Evolutionary conservation across 2,113 vertebrate genomes (phyloP), one percentile per base, ranked within the genome.

Genomic region (Riparia riparia): DNA sequence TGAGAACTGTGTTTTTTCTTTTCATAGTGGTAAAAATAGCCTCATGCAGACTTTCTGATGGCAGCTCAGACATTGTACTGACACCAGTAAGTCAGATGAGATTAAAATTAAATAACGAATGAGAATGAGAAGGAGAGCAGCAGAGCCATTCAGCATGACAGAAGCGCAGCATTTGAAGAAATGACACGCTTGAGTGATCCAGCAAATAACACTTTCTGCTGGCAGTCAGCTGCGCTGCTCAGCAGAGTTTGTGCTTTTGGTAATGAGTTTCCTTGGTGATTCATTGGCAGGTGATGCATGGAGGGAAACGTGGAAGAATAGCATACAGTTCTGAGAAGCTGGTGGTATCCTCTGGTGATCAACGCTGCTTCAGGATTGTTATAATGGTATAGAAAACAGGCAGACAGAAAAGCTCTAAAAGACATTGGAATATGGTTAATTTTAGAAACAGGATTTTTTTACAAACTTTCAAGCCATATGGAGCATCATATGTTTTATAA

Each of bases 221-320:
- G 73, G 84, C 87, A 79, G 72, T 77, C 89, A 94, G 84, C 89
- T 87, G 69, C 54, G n/a, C 57, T 1, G 0, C 56, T 78, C 84
- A 49, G 18, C 6, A 14, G 57, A 60, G 57, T 89, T 64, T 72
- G 34, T 78, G 77, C 73, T 76, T 83, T 61, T 63, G 69, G 78
- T 69, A 93, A 54, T 32, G 66, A 93, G 87, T 95, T 96, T 89
- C 89, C 81, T 82, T 93, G 87, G 91, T 93, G 84, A 96, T 91
- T 94, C 57, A 39, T 50, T 95, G 94, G 77, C 91, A 93, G 89
- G 61, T 86, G 90, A 82, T 84, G 77, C 73, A 34, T 28, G 49
- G 70, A 96, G 84, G 70, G 77, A 89, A 89, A 50, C 3, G 18
- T 39, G 65, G 79, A 86, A 86, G 68, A 86, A 63, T 9, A 85